A percentile compares a stretch with the other conserved stretches of the same genome.
These are phyloP conservation scores for Mamestra brassicae DNA, from an alignment of 2,888 invertebrate species.

Conservation along the genomic window DNA sequence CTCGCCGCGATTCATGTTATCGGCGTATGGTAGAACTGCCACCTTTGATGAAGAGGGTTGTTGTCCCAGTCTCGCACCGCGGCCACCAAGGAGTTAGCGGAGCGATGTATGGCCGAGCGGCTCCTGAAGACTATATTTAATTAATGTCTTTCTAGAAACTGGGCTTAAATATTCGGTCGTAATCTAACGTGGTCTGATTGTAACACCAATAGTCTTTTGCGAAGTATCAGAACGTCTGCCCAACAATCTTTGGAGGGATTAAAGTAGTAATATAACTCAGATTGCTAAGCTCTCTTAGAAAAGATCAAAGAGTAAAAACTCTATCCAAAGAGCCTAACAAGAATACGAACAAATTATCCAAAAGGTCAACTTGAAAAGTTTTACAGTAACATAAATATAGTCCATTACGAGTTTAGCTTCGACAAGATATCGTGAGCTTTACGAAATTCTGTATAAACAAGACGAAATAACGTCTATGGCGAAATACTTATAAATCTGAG, in stretches of 20 bases:
- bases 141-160: no score
- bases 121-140: no score
- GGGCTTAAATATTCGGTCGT: no score
- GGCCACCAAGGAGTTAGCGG: no score
- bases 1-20: no score
- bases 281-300: neutral
- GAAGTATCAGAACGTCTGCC: neutral
- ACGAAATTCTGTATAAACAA: slow-evolving; percentile 41
- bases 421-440: slow-evolving; percentile 10
- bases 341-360: slow-evolving; percentile 26
- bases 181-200: no score
- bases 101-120: no score
- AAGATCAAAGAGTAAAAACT: slow-evolving; percentile 25
- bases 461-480: slow-evolving; percentile 5
- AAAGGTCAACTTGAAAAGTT: slow-evolving; percentile 32
- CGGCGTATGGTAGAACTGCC: no score
- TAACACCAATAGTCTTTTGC: no score
- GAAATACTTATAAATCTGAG: slow-evolving; percentile 39
- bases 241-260: neutral
- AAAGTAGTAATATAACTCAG: neutral
- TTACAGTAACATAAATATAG: slow-evolving; percentile 17
- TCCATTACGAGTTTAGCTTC: slow-evolving; percentile 3
- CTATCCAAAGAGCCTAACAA: neutral
- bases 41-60: no score
- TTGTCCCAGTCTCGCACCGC: no score